These are phyloP conservation scores for Troides helena DNA, from an alignment of 2,888 invertebrate species.

Conservation along the genomic window DNA sequence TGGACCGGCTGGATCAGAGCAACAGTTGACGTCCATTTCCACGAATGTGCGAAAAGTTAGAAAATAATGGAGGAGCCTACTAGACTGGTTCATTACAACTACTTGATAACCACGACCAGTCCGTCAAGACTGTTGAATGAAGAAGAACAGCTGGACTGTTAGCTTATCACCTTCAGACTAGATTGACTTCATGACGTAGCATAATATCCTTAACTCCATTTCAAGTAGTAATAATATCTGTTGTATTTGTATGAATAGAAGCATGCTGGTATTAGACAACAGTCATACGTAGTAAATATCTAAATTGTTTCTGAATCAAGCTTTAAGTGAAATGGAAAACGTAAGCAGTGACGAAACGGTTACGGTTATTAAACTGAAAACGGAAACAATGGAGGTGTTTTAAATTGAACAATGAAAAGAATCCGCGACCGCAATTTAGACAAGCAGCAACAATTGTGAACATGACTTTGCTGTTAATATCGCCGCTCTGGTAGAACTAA, in stretches of 20 bases:
- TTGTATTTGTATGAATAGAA: not conserved
- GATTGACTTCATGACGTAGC: too few species aligned
- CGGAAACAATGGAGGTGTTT: conserved; percentile 31
- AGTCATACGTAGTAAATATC: not conserved
- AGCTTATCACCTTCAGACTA: too few species aligned
- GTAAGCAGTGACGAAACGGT: conserved; percentile 16
- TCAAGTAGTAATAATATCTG: too few species aligned
- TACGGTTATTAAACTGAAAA: conserved; percentile 31
- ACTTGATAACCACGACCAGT: too few species aligned
- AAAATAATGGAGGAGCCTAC: too few species aligned
- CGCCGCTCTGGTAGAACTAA: not conserved
- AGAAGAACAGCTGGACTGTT: too few species aligned
- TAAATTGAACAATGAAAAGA: conserved; percentile 31
- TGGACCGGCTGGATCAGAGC: too few species aligned
- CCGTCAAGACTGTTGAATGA: too few species aligned
- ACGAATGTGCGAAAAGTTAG: too few species aligned
- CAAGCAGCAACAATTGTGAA: conserved; percentile 29
- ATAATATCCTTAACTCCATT: too few species aligned
- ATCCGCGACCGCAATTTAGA: conserved; percentile 27
- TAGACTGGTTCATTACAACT: too few species aligned
- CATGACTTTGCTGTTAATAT: conserved; percentile 17
- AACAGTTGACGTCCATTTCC: too few species aligned
- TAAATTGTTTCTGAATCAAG: not conserved
- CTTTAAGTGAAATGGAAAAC: conserved; percentile 21
- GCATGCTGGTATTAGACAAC: not conserved